These are phyloP conservation scores for Centropus bengalensis DNA, from an alignment of 2,113 vertebrate genomes.

Conservation along the genomic window DNA sequence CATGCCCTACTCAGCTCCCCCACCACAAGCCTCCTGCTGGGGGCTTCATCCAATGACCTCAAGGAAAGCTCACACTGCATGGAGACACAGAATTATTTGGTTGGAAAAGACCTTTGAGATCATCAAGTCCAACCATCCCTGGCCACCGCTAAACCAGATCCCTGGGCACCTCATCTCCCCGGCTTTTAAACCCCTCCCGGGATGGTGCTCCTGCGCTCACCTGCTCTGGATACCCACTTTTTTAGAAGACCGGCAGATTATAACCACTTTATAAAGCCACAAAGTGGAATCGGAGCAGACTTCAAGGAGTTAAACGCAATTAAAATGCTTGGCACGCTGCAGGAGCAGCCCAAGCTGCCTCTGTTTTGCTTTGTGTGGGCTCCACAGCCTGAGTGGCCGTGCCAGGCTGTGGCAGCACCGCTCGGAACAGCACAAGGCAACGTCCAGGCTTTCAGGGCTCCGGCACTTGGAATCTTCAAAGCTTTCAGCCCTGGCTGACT, in stretches of 20 bases:
- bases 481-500: accelerated
- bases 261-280: background rate
- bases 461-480: background rate
- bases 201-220: background rate
- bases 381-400: background rate
- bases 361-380: background rate
- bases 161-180: no score
- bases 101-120: no score
- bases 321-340: background rate
- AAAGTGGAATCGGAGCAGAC: background rate
- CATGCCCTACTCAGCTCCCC: background rate
- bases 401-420: background rate
- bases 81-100: background rate
- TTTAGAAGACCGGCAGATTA: background rate
- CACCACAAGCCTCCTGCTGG: background rate
- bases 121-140: no score
- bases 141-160: no score
- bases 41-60: background rate
- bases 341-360: accelerated
- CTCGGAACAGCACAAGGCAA: background rate
- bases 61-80: background rate
- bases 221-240: background rate
- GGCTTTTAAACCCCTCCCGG: no score
- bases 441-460: background rate
- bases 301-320: background rate